phyloP scores from a whole-genome alignment of 92 coral and sea anemone species.

The Bergia sp. region DNA sequence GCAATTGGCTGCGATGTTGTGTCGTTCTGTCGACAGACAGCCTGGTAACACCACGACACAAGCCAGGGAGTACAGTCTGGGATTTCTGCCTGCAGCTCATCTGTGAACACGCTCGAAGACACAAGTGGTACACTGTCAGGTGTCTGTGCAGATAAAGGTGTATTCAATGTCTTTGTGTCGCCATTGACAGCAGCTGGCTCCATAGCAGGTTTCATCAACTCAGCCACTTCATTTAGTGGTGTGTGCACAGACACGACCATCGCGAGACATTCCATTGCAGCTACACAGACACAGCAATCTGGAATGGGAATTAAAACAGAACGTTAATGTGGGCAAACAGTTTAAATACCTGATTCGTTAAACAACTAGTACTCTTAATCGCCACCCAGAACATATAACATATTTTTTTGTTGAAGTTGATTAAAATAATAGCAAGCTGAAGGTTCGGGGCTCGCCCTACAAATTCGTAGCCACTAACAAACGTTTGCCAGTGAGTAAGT shows the following conservation, averaged over 20 bases:
- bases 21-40: conserved; percentile 50
- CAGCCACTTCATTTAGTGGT: conserved; percentile 80
- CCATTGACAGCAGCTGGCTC: conserved; percentile 19
- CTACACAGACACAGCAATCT: conserved; percentile 77
- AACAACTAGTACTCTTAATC: neutral
- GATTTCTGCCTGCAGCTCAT: conserved; percentile 7
- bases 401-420: neutral
- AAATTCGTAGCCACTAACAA: no score
- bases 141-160: conserved; percentile 9
- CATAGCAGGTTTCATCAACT: conserved; percentile 65
- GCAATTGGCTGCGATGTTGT: conserved; percentile 39
- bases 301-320: neutral
- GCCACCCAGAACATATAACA: no score
- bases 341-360: no score
- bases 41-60: conserved; percentile 56
- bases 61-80: conserved; percentile 70
- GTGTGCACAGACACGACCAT: conserved; percentile 93
- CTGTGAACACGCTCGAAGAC: conserved; percentile 10
- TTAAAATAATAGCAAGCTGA: no score
- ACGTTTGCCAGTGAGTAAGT: no score
- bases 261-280: conserved; percentile 81
- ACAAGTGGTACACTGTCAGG: conserved; percentile 11
- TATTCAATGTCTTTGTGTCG: neutral
- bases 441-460: no score
- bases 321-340: neutral